Percentiles rank a stretch among this genome's conserved stretches.
Evolutionary conservation across 2,797 vertebrate species (phyloP).

Genomic region (Microctenopoma stevenorrisi): DNA sequence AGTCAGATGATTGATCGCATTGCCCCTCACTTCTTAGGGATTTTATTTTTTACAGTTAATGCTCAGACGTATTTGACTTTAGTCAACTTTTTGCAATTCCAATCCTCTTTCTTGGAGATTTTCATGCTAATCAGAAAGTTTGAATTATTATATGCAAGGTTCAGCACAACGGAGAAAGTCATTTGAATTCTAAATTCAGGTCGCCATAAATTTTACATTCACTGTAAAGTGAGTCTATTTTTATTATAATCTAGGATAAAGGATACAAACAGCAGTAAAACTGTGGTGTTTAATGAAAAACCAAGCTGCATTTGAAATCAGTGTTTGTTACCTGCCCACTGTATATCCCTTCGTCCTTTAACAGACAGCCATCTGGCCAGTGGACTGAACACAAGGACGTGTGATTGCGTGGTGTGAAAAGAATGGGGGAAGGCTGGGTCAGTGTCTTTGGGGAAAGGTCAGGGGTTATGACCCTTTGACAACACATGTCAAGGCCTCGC

Average conservation of each 20-base stretch:
- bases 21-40: conserved; percentile 53
- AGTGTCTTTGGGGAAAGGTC: conserved; percentile 82
- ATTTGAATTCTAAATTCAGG: conserved; percentile 29
- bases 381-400: conserved; percentile 66
- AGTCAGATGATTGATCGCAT: conserved; percentile 73
- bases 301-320: conserved; percentile 26
- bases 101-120: conserved; percentile 66
- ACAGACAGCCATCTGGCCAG: conserved; percentile 84
- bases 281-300: conserved; percentile 20
- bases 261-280: conserved; percentile 14
- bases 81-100: conserved; percentile 43
- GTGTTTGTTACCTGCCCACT: conserved; percentile 53
- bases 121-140: conserved; percentile 68
- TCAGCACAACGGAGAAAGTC: conserved; percentile 44
- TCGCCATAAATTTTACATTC: conserved; percentile 26
- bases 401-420: conserved; percentile 78
- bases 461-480: conserved; percentile 78
- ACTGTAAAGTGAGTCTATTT: neutral
- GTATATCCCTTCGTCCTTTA: conserved; percentile 70
- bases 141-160: conserved; percentile 52
- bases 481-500: conserved; percentile 82
- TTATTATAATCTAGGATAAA: conserved; percentile 5
- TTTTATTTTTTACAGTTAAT: conserved; percentile 59
- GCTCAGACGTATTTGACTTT: conserved; percentile 68
- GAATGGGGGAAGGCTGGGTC: conserved; percentile 73